Evolutionary conservation across 1,140 invertebrate genomes (phyloP).

Genomic region (Zelostemma sp.): DNA sequence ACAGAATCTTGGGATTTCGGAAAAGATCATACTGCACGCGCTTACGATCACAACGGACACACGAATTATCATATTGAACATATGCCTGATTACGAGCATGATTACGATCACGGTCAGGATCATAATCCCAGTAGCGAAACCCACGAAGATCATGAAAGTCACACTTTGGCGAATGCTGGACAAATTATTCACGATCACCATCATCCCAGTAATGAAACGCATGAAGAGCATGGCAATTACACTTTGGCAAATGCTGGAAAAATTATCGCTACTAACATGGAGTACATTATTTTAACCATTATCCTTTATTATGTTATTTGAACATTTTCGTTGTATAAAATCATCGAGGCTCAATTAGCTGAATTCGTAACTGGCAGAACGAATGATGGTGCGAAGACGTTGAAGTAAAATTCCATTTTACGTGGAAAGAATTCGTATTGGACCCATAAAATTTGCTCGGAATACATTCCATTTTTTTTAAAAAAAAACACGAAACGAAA

Average conservation of each 20-base stretch:
- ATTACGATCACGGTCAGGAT: slow-evolving; percentile 18
- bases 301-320: slow-evolving; percentile 57
- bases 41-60: slow-evolving; percentile 36
- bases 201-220: slow-evolving; percentile 1
- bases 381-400: too few species aligned
- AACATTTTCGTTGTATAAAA: slow-evolving; percentile 24
- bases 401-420: too few species aligned
- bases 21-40: slow-evolving; percentile 24
- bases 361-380: too few species aligned
- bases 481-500: slow-evolving; percentile 10
- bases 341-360: too few species aligned
- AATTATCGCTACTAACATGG: slow-evolving; percentile 53
- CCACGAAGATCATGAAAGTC: slow-evolving; percentile 23
- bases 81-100: slow-evolving; percentile 2
- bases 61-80: slow-evolving; percentile 38
- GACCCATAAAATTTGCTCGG: too few species aligned
- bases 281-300: slow-evolving; percentile 54
- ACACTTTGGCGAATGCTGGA: slow-evolving; percentile 45
- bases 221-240: slow-evolving; percentile 29
- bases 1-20: slow-evolving; percentile 30
- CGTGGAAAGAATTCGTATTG: too few species aligned
- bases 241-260: slow-evolving; percentile 49
- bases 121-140: slow-evolving; percentile 4
- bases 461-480: not conserved
- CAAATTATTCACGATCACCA: slow-evolving; percentile 40